Evolutionary conservation across 2,888 invertebrate genomes (phyloP).

Genomic region (Lasioglossum oenotherae): DNA sequence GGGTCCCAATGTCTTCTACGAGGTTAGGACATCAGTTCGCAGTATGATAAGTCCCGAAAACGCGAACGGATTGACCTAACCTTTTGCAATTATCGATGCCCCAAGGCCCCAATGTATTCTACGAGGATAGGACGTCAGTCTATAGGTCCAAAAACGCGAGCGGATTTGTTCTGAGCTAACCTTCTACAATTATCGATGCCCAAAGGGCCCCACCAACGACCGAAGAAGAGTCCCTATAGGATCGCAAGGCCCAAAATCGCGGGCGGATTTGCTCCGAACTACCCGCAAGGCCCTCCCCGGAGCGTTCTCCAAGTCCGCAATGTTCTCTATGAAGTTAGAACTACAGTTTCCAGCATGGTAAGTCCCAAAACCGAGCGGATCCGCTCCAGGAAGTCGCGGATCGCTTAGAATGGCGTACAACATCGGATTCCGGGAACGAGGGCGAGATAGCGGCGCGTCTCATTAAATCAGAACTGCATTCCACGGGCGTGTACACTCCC

Average conservation of each 20-base stretch:
- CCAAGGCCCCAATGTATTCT: not conserved
- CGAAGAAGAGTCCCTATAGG: no score
- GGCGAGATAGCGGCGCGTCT: conserved; percentile 76
- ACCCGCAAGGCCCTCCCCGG: not conserved
- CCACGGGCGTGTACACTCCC: conserved; percentile 84
- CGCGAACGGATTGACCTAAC: conserved; percentile 4
- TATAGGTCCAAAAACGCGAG: no score
- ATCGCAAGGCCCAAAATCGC: not conserved
- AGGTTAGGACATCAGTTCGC: not conserved
- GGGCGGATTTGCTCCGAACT: not conserved
- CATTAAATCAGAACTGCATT: conserved; percentile 85
- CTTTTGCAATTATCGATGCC: conserved; percentile 75
- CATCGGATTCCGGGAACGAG: conserved; percentile 70
- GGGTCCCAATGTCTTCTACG: not conserved
- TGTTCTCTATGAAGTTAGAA: not conserved
- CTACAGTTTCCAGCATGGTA: not conserved
- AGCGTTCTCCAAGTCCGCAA: not conserved
- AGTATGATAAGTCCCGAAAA: not conserved
- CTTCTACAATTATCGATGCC: no score
- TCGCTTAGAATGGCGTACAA: not conserved
- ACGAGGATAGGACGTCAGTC: not conserved
- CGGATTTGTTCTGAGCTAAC: no score
- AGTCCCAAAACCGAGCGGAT: not conserved
- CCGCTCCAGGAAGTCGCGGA: conserved; percentile 41
- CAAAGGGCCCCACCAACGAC: no score